Evolutionary conservation across 2,888 invertebrate genomes (phyloP), one percentile per base, ranked within the genome.

Genomic region (Escarpia spicata): DNA sequence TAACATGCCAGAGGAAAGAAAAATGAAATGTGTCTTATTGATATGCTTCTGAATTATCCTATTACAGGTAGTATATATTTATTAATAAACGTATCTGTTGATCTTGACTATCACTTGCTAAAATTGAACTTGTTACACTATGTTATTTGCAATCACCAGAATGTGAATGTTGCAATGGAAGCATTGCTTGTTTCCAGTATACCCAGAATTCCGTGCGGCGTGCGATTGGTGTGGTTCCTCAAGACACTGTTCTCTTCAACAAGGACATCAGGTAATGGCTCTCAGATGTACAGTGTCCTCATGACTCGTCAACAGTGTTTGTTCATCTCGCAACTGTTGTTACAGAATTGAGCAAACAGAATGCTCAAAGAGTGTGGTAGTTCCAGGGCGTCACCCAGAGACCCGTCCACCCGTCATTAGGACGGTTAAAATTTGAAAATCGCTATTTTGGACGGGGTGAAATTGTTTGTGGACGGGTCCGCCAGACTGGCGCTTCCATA

Each of bases 171-270:
- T 52, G 15, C 9, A 52, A 15, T 3, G 52, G 52, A 52, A 75
- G 3, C 26, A 26, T 75, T 75, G 19, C 26, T 75, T 75, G 75
- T 75, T 19, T n/a, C 12, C 94, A 97, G 96, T 96, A 97, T 31
- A 96, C 96, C 37, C 96, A 97, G 94, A 95, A 95, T 43, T 97
- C 97, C 0, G 94, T 97, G 44, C 95, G 97, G 3, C 95, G 95
- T 91, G 94, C 95, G 44, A 97, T 97, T 89, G 97, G 97, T 44
- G 97, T 97, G 58, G 97, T 97, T 26, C 97, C 97, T 19, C 97
- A 97, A 94, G 99, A 99, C 95, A 99, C 99, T 0, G 99, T 99
- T 90, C 97, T 99, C 0, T 99, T 99, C 96, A 99, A 99, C 96
- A 98, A 98, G 95, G 98, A 98, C 89, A 98, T 99, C 93, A 98